Evolutionary conservation across 2,888 invertebrate genomes (phyloP).

Genomic region (Melieria crassipennis): DNA sequence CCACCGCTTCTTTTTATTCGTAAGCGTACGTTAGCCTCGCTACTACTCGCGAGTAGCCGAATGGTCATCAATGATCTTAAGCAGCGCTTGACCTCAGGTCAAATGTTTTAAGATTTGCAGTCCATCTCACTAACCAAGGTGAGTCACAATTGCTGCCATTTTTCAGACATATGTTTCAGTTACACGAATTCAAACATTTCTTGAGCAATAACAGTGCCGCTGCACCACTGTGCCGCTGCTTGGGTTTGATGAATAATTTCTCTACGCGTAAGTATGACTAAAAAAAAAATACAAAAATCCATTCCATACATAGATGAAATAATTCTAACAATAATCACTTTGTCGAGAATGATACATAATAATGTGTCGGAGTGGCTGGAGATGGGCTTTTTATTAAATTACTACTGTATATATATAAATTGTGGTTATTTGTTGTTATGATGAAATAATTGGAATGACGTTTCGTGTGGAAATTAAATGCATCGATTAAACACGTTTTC

Average conservation of each 20-base stretch:
- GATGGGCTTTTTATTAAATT: conserved; percentile 32
- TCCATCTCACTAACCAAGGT: no score
- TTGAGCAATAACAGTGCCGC: neutral
- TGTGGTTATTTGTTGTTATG: conserved; percentile 39
- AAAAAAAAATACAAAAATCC: neutral
- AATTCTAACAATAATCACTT: conserved; percentile 35
- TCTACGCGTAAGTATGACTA: conserved; percentile 35
- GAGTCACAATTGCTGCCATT: no score
- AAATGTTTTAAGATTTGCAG: no score
- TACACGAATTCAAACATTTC: no score
- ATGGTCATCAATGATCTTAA: no score
- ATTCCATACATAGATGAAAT: neutral
- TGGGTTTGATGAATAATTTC: conserved; percentile 36
- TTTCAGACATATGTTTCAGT: no score
- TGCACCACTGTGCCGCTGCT: neutral
- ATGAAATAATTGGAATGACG: conserved; percentile 24
- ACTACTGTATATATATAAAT: conserved; percentile 21
- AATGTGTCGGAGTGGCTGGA: neutral
- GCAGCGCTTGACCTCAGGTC: no score
- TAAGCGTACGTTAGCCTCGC: no score
- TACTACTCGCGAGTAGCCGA: no score
- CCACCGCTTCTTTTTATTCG: no score
- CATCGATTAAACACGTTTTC: no score
- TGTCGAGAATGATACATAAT: conserved; percentile 34
- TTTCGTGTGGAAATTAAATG: no score